Evolutionary conservation across 2,113 vertebrate genomes (phyloP), one percentile per base, ranked within the genome.

Genomic region (Entomyzon cyanotis): DNA sequence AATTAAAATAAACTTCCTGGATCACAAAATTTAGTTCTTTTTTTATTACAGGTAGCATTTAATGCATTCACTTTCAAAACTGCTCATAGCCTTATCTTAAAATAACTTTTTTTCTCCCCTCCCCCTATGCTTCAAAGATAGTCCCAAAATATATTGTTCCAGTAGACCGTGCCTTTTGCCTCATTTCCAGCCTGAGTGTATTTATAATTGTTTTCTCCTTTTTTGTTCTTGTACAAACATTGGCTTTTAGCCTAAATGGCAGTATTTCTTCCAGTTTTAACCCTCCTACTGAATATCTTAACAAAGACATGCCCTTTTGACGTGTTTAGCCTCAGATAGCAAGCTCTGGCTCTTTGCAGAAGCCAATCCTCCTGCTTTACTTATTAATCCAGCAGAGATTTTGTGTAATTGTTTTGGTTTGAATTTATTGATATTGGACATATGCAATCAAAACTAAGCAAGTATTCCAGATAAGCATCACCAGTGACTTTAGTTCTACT

Each of bases 131-230:
- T 68, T 84, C 71, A 92, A 80, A 90, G 53, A 77, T 25, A 83
- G 20, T 64, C 60, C 25, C 46, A 37, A 79, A 88, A 86, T 65
- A 52, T 9, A 77, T 88, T 94, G 93, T 90, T 96, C 37, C n/a
- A 76, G 60, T 49, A 74, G 87, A 39, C 47, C 0, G 5, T 10
- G 64, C 42, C 42, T 92, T 95, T 94, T 87, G 81, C 64, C 87
- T 91, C 69, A 81, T 89, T 96, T 92, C 93, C 89, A 95, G 68
- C 14, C 55, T 1, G 1, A 87, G 55, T 77, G 78, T 93, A 94
- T 94, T 94, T 89, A 84, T 70, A 95, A 94, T 81, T 94, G 86
- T 90, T 95, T 89, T 93, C 65, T 88, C 50, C 21, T 62, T 69
- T 93, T 92, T 95, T 91, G 76, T 91, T 93, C 52, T 67, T 20